Percentiles rank a stretch among this genome's conserved stretches.
Evolutionary conservation across 2,797 vertebrate genomes (phyloP).

Genomic region (Borostomias antarcticus): DNA sequence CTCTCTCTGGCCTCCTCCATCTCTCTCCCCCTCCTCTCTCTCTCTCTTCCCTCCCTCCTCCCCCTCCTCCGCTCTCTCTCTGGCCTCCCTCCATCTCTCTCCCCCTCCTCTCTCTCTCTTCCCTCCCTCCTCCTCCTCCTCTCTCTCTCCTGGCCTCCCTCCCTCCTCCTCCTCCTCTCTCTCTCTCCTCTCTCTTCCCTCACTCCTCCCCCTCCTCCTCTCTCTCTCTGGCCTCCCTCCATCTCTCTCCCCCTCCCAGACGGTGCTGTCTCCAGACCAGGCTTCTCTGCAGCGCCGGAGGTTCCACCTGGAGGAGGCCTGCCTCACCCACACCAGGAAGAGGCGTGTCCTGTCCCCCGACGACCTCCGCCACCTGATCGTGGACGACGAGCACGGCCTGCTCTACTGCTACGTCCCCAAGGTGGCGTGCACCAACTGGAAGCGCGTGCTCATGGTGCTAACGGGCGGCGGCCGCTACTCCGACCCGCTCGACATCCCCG

Average conservation of each 20-base stretch:
- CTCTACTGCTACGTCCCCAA: slow-evolving; percentile 98
- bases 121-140: background rate
- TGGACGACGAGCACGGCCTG: slow-evolving; percentile 88
- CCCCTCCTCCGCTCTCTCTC: background rate
- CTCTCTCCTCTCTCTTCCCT: too few relatives aligned
- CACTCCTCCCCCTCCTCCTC: background rate
- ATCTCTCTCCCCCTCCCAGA: slow-evolving; percentile 46
- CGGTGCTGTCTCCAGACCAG: slow-evolving; percentile 71
- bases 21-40: background rate
- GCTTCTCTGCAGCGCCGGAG: slow-evolving; percentile 81
- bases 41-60: background rate
- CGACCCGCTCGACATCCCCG: slow-evolving; percentile 87
- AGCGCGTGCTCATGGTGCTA: slow-evolving; percentile 92
- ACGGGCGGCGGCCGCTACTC: slow-evolving; percentile 80
- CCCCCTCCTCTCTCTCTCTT: too few relatives aligned
- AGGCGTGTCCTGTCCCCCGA: slow-evolving; percentile 83
- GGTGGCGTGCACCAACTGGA: slow-evolving; percentile 97
- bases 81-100: slow-evolving; percentile 8
- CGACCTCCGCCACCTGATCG: slow-evolving; percentile 92
- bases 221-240: background rate
- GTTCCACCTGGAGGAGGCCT: slow-evolving; percentile 80
- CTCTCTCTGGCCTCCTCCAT: background rate
- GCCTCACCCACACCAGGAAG: slow-evolving; percentile 83
- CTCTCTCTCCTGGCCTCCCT: background rate
- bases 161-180: slow-evolving; percentile 17